Evolutionary conservation across 2,888 invertebrate genomes (phyloP).

Genomic region (Morpho helenor): DNA sequence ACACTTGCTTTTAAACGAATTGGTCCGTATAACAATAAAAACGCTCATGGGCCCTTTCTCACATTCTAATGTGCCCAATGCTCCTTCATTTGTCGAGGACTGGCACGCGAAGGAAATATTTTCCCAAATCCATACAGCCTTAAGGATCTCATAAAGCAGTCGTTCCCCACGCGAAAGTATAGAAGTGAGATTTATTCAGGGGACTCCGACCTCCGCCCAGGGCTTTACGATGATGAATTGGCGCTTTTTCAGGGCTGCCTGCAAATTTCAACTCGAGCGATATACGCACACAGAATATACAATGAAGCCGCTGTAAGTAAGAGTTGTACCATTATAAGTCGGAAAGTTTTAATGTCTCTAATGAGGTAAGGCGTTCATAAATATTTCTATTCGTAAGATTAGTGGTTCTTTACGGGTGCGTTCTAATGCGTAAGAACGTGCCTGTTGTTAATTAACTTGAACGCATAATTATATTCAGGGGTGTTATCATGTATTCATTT

Average conservation of each 20-base stretch:
- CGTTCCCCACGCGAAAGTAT: constrained; percentile 78
- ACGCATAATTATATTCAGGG: constrained; percentile 28
- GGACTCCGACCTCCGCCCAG: constrained; percentile 72
- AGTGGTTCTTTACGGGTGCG: constrained; percentile 58
- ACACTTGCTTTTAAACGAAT: constrained; percentile 78
- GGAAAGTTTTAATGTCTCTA: constrained; percentile 74
- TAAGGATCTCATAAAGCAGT: constrained; percentile 80
- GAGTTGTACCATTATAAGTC: constrained; percentile 64
- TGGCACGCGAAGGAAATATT: constrained; percentile 77
- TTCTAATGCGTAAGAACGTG: constrained; percentile 42
- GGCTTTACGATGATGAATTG: constrained; percentile 79
- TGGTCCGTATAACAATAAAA: constrained; percentile 77
- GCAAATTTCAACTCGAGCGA: constrained; percentile 71
- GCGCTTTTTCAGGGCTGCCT: constrained; percentile 74
- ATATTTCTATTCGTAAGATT: constrained; percentile 66
- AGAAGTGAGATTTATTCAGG: constrained; percentile 78
- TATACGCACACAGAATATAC: constrained; percentile 73
- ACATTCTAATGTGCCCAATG: constrained; percentile 75
- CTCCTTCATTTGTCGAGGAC: constrained; percentile 76
- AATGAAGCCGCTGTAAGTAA: constrained; percentile 54
- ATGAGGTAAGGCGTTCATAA: constrained; percentile 69
- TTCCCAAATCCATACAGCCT: constrained; percentile 80
- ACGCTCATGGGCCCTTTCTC: constrained; percentile 72
- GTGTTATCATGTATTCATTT: constrained; percentile 5
- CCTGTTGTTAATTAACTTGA: constrained; percentile 47